Evolutionary conservation across 2,797 vertebrate species (phyloP).

Genomic region (Enteromius trimaculatus): DNA sequence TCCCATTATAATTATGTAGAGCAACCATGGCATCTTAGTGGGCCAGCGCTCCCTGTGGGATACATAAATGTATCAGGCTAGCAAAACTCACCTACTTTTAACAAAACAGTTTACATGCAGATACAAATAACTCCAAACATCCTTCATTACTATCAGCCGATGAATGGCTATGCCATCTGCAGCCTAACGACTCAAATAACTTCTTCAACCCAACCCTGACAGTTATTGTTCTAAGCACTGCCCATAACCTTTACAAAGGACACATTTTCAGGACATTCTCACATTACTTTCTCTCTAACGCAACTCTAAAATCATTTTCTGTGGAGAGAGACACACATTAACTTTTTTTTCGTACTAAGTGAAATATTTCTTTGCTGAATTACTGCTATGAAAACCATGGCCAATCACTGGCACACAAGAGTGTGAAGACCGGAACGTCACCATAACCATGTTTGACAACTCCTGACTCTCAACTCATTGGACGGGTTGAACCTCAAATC

Average conservation of each 20-base stretch:
- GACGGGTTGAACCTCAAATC: slow-evolving; percentile 35
- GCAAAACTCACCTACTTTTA: slow-evolving; percentile 82
- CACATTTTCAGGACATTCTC: slow-evolving; percentile 34
- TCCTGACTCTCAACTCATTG: slow-evolving; percentile 44
- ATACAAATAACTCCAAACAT: slow-evolving; percentile 76
- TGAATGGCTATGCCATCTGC: slow-evolving; percentile 54
- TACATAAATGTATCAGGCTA: slow-evolving; percentile 79
- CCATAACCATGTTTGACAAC: slow-evolving; percentile 51
- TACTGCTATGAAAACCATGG: slow-evolving; percentile 17
- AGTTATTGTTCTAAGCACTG: slow-evolving; percentile 62
- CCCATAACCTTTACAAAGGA: slow-evolving; percentile 54
- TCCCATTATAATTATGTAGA: slow-evolving; percentile 83
- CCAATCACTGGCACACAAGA: slow-evolving; percentile 22
- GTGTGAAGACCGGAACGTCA: slow-evolving; percentile 22
- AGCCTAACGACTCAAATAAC: slow-evolving; percentile 74
- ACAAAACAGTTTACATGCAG: slow-evolving; percentile 80
- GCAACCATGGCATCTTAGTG: slow-evolving; percentile 81
- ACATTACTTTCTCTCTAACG: slow-evolving; percentile 14
- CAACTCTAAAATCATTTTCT: slow-evolving; percentile 20
- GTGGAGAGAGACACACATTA: slow-evolving; percentile 23
- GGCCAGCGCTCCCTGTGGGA: slow-evolving; percentile 77
- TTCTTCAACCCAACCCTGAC: slow-evolving; percentile 68
- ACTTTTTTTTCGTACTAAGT: background rate
- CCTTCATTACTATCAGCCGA: slow-evolving; percentile 70
- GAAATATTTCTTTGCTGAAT: slow-evolving; percentile 15